A percentile compares a stretch with the other conserved stretches of the same genome.
phyloP scores from a whole-genome alignment of 2,797 vertebrate genomes.

The Tokudaia tokunoshimensis region DNA sequence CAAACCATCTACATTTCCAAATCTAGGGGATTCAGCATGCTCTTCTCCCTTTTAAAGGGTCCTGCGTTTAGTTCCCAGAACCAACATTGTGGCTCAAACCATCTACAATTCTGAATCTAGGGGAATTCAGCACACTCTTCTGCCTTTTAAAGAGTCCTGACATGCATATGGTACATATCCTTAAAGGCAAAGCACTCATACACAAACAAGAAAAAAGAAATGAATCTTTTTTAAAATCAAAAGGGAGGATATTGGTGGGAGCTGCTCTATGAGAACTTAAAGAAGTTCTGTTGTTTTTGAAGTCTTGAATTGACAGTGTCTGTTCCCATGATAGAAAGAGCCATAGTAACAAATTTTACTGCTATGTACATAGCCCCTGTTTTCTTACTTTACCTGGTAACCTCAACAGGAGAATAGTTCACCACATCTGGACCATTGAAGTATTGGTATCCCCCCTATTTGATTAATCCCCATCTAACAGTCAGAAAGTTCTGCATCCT shows the following conservation, averaged over 20 bases:
- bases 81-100: too few relatives aligned
- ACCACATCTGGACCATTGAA: neutral
- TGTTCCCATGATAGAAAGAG: neutral
- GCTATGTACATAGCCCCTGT: neutral
- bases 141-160: neutral
- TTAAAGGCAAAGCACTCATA: neutral
- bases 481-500: neutral
- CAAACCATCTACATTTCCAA: neutral
- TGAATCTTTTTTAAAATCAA: neutral
- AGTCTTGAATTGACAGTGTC: neutral
- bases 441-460: neutral
- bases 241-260: neutral
- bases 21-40: neutral
- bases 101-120: too few relatives aligned
- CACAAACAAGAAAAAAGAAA: neutral
- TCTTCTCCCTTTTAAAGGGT: neutral
- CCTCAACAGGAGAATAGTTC: too few relatives aligned
- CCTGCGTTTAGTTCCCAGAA: too few relatives aligned
- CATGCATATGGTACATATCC: neutral
- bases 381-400: neutral
- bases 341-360: neutral
- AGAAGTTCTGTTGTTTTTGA: neutral
- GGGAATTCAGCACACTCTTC: too few relatives aligned
- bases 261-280: neutral
- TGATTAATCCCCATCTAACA: neutral